Evolutionary conservation across 2,888 invertebrate species (phyloP).

Genomic region (Aquatica leii): DNA sequence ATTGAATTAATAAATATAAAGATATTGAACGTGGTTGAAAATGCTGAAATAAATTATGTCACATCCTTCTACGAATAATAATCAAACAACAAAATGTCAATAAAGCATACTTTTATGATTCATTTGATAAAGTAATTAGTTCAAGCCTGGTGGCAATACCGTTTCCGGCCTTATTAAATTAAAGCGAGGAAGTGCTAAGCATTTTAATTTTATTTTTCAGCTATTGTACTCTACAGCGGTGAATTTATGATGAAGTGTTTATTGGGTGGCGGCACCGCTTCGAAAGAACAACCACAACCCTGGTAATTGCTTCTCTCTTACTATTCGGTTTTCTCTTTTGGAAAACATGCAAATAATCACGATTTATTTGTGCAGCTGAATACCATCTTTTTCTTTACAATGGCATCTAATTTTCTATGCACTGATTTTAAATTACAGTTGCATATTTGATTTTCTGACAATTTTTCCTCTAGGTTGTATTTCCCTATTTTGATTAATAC

Average conservation of each 20-base stretch:
- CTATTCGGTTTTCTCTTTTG: conserved; percentile 13
- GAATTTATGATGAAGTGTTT: conserved; percentile 52
- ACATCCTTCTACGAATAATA: not conserved
- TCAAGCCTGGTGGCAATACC: conserved; percentile 53
- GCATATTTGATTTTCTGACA: conserved; percentile 1
- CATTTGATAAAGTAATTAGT: conserved; percentile 58
- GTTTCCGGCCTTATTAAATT: conserved; percentile 58
- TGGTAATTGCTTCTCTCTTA: conserved; percentile 37
- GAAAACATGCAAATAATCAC: conserved; percentile 38
- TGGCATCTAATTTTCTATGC: conserved; percentile 31
- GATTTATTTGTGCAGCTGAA: conserved; percentile 37
- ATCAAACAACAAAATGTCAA: conserved; percentile 41
- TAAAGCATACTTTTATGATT: conserved; percentile 51
- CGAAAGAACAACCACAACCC: conserved; percentile 35
- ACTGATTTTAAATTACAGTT: conserved; percentile 20
- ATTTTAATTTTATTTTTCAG: conserved; percentile 58
- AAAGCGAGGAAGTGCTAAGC: conserved; percentile 57
- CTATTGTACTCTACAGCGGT: conserved; percentile 47
- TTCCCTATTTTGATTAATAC: too few species aligned
- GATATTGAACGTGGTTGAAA: too few species aligned
- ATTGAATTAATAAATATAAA: too few species aligned
- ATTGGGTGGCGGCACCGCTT: conserved; percentile 36
- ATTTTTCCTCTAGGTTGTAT: too few species aligned
- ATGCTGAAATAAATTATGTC: too few species aligned
- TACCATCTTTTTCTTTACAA: conserved; percentile 32